Conservation (phyloP, 2,113 vertebrate genomes). For the Pica pica region DNA sequence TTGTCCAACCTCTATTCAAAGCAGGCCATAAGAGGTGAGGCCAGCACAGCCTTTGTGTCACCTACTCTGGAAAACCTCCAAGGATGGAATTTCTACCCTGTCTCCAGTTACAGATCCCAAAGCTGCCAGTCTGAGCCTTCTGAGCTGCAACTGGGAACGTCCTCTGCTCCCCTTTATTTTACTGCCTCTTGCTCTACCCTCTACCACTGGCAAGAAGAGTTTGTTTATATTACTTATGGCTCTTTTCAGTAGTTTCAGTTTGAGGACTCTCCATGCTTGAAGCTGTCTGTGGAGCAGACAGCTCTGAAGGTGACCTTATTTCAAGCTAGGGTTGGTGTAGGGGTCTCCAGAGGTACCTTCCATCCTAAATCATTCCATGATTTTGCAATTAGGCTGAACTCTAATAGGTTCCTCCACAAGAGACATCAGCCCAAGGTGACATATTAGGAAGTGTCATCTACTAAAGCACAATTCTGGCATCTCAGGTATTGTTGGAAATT, state of each 20-base stretch:
- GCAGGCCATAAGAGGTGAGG: not conserved
- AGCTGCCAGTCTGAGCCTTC: not conserved
- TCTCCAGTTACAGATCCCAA: not conserved
- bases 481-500: not conserved
- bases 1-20: not conserved
- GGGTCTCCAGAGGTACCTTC: not conserved
- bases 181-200: not conserved
- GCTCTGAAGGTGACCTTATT: not conserved
- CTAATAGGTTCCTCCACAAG: not conserved
- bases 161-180: not conserved
- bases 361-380: not conserved
- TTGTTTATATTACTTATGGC: not conserved
- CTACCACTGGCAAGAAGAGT: not conserved
- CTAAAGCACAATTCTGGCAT: not conserved
- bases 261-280: not conserved
- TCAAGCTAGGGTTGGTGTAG: not conserved
- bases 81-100: not conserved
- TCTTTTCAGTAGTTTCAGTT: not conserved
- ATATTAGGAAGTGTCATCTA: not conserved
- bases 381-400: conserved; percentile 1
- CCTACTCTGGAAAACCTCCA: not conserved
- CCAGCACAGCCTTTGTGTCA: not conserved
- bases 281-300: not conserved
- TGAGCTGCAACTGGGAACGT: not conserved
- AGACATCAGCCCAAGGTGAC: not conserved